A percentile compares a stretch with the other conserved stretches of the same genome.
phyloP scores from a whole-genome alignment of 2,888 invertebrate species.

The Aleiodes testaceus region DNA sequence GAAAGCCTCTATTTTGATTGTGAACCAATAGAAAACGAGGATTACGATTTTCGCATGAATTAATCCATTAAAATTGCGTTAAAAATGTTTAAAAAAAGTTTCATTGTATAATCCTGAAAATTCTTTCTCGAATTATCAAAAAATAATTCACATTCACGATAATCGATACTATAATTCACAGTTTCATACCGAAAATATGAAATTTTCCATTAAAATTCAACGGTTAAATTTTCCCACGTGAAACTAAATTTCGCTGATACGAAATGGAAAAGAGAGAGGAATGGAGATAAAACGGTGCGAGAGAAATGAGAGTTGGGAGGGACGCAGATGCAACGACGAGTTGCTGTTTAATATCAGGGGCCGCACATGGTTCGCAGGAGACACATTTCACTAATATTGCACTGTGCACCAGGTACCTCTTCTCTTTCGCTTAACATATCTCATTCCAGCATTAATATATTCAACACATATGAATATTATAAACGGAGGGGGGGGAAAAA shows the following conservation, averaged over 20 bases:
- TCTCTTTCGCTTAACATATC: constrained; percentile 64
- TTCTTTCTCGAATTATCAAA: not conserved
- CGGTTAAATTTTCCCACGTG: constrained; percentile 1
- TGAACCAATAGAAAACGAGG: too few relatives aligned
- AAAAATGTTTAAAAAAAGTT: too few relatives aligned
- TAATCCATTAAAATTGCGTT: too few relatives aligned
- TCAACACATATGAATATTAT: constrained; percentile 72
- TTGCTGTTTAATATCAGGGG: constrained; percentile 71
- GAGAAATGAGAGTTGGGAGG: constrained; percentile 45
- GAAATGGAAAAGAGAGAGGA: constrained; percentile 44
- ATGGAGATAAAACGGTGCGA: constrained; percentile 40
- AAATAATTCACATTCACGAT: not conserved
- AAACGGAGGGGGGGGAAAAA: constrained; percentile 56
- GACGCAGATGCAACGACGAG: constrained; percentile 66
- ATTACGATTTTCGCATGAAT: too few relatives aligned
- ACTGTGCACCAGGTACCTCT: constrained; percentile 36
- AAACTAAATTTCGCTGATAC: constrained; percentile 53
- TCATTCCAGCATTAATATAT: constrained; percentile 70
- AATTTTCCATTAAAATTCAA: not conserved
- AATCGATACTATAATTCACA: too few relatives aligned
- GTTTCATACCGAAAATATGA: too few relatives aligned
- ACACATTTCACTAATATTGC: constrained; percentile 71
- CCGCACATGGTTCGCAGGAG: constrained; percentile 69
- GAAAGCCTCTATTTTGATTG: too few relatives aligned
- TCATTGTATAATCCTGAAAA: not conserved